phyloP scores from a whole-genome alignment of 2,797 vertebrate genomes.

The Alosa sapidissima region DNA sequence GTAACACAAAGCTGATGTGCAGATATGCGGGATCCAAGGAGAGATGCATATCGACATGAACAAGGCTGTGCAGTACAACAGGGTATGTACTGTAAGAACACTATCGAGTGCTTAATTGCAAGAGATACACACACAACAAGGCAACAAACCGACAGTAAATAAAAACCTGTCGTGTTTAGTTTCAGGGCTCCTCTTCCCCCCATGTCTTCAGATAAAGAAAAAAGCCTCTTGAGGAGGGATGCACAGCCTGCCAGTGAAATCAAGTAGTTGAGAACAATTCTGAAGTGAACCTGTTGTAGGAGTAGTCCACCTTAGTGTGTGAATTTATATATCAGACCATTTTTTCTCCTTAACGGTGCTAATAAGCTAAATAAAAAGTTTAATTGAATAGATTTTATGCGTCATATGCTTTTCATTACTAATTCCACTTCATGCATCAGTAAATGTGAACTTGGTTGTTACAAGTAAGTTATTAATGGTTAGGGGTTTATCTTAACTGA shows the following conservation, averaged over 20 bases:
- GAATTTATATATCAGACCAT: neutral
- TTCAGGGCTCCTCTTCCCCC: neutral
- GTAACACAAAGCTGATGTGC: neutral
- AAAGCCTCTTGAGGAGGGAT: neutral
- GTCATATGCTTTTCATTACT: neutral
- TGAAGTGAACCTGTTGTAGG: neutral
- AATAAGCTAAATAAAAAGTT: neutral
- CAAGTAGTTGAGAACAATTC: neutral
- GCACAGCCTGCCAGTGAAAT: neutral
- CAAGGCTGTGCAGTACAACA: neutral
- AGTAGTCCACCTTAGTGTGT: neutral
- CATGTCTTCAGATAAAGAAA: neutral
- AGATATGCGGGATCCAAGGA: neutral
- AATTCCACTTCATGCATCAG: neutral
- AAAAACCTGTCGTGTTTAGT: neutral
- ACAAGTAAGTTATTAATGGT: neutral
- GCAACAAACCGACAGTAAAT: conserved; percentile 5
- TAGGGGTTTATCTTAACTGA: neutral
- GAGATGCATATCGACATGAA: conserved; percentile 2
- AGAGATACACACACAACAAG: neutral
- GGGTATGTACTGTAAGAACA: neutral
- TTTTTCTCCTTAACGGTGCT: neutral
- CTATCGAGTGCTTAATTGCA: neutral
- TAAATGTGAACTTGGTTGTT: neutral
- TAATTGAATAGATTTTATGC: neutral